phyloP scores from a whole-genome alignment of 2,797 vertebrate genomes.

The Tragopan temminckii region DNA sequence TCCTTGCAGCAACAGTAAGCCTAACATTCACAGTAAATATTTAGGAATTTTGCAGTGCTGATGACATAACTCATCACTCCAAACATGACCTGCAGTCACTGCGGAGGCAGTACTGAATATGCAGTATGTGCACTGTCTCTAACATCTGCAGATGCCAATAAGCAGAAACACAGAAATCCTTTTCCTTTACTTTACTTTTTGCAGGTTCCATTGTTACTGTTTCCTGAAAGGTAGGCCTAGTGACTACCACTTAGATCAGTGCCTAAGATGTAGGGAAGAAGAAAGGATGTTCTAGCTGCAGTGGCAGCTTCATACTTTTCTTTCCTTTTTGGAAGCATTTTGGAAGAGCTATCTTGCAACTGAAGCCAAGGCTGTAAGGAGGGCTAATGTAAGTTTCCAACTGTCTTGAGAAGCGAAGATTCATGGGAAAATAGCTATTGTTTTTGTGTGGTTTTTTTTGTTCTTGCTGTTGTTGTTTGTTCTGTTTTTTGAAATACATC shows the following conservation, averaged over 20 bases:
- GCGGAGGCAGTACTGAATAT: background rate
- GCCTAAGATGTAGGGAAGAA: background rate
- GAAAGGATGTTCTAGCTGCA: background rate
- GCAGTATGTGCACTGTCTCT: background rate
- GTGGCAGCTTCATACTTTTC: background rate
- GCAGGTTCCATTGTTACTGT: background rate
- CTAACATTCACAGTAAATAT: background rate
- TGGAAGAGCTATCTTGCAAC: background rate
- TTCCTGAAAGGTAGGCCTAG: background rate
- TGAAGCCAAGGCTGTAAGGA: background rate
- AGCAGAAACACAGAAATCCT: background rate
- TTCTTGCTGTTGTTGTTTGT: background rate
- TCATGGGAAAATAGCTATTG: background rate
- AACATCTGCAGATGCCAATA: background rate
- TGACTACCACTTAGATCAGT: background rate
- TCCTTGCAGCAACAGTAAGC: background rate
- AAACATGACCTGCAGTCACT: background rate
- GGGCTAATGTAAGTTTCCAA: background rate
- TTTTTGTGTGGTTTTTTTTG: background rate
- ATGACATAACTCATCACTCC: accelerated
- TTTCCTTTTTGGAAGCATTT: background rate
- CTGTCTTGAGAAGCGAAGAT: background rate
- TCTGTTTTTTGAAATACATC: background rate
- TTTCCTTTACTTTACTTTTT: background rate
- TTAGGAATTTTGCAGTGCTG: background rate